Evolutionary conservation across 2,888 invertebrate species (phyloP), one percentile per base, ranked within the genome.

Genomic region (Lycophotia porphyrea): DNA sequence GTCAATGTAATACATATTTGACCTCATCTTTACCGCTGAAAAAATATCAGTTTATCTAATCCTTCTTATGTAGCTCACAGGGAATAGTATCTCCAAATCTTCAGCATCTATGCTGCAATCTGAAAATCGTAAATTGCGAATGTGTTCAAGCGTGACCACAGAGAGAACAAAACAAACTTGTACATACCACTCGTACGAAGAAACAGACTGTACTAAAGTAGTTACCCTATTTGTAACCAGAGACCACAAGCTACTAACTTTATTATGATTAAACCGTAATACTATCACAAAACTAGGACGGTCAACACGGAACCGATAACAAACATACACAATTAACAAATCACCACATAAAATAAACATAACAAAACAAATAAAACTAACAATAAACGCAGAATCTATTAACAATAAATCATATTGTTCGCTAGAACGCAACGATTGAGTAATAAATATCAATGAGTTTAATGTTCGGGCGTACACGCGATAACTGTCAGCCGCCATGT

Each of bases 381-480:
- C 93, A 95, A 95, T 94, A 93, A 93, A 92, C 88, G 89, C 87
- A 91, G 91, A 94, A 95, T 95, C 94, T 94, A 95, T 94, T 93
- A 93, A 87, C 93, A 90, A 95, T 95, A 96, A 95, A 95, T 95
- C 96, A 95, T 90, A 91, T 89, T 87, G 90, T 87, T 85, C 90
- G 92, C 89, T 91, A 90, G 89, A 90, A 91, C 90, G 91, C 90
- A 90, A 90, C 94, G 95, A 96, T 96, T 96, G 96, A 96, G 96
- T 91, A 95, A 96, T 96, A 96, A 96, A 96, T 96, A 95, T 95
- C 95, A 96, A 96, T 96, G 95, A 95, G 93, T 95, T 94, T 95
- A 96, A 96, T 95, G 95, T 95, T 94, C 93, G 93, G 93, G 93
- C 93, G 93, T 92, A 95, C 95, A 95, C 91, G 94, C 96, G 94